phyloP scores from a whole-genome alignment of 2,888 invertebrate species.

The Argyra leucocephala region DNA sequence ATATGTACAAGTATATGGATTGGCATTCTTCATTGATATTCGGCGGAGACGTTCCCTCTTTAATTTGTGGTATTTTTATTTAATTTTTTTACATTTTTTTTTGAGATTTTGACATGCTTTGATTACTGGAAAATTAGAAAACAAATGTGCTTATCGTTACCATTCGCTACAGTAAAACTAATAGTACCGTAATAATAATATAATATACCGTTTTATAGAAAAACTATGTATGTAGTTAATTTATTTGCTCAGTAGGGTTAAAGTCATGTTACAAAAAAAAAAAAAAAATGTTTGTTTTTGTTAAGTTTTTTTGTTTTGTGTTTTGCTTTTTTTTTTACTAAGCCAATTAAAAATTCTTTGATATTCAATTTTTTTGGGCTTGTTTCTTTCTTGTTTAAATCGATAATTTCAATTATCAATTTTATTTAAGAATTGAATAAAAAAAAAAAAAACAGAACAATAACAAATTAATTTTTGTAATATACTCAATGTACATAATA shows the following conservation, averaged over 20 bases:
- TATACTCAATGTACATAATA: no score
- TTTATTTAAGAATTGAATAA: no score
- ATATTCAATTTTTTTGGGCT: not conserved
- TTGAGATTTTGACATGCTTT: not conserved
- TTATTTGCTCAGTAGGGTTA: not conserved
- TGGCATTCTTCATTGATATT: not conserved
- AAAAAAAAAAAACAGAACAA: no score
- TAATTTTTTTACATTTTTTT: not conserved
- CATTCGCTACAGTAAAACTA: not conserved
- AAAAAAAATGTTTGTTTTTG: no score
- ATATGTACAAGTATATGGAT: no score
- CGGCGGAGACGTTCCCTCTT: not conserved
- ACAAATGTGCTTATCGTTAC: not conserved
- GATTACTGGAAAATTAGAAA: conserved; percentile 4
- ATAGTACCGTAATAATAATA: not conserved
- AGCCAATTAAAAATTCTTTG: not conserved
- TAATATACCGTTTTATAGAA: not conserved
- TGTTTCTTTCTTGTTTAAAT: not conserved
- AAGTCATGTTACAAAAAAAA: not conserved
- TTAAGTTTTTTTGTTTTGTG: not conserved
- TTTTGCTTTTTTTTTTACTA: not conserved
- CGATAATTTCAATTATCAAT: not conserved
- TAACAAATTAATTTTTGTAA: no score
- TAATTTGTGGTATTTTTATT: not conserved
- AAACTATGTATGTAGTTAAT: not conserved